A percentile compares a stretch with the other conserved stretches of the same genome.
Conservation (phyloP, 2,797 vertebrate species). For the Myiotriccus ornatus region DNA sequence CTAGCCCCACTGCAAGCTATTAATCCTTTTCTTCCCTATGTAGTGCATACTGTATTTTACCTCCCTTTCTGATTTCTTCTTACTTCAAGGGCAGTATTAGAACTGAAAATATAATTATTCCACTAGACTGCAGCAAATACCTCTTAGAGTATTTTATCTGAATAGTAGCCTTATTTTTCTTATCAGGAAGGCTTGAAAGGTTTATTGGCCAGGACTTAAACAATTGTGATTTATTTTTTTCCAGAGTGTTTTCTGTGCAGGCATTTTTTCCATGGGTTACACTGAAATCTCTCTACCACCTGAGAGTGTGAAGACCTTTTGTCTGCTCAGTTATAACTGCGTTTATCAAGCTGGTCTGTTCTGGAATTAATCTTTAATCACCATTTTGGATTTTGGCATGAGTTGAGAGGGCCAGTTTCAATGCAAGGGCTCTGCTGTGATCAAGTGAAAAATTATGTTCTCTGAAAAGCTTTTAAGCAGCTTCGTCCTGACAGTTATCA, state of each 20-base stretch:
- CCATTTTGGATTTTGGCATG: neutral
- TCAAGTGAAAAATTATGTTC: neutral
- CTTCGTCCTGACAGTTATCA: neutral
- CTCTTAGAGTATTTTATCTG: neutral
- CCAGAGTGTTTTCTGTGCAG: neutral
- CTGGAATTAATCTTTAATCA: conserved; percentile 12
- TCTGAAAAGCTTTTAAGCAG: neutral
- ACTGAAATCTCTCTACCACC: neutral
- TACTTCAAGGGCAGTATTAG: neutral
- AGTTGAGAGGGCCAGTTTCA: neutral
- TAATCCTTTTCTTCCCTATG: neutral
- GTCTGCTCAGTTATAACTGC: neutral
- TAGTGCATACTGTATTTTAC: neutral
- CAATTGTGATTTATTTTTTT: neutral
- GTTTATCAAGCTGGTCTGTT: neutral
- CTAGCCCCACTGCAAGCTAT: neutral
- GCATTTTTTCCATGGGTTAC: neutral
- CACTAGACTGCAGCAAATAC: neutral
- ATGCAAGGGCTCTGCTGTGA: neutral
- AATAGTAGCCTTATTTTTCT: neutral
- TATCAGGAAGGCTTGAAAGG: neutral
- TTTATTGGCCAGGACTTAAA: neutral
- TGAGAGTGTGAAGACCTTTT: neutral
- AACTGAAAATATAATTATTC: conserved; percentile 25
- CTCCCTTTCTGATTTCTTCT: neutral